Conservation (phyloP, 2,797 vertebrate species). For the Ctenosaura bakeri region DNA sequence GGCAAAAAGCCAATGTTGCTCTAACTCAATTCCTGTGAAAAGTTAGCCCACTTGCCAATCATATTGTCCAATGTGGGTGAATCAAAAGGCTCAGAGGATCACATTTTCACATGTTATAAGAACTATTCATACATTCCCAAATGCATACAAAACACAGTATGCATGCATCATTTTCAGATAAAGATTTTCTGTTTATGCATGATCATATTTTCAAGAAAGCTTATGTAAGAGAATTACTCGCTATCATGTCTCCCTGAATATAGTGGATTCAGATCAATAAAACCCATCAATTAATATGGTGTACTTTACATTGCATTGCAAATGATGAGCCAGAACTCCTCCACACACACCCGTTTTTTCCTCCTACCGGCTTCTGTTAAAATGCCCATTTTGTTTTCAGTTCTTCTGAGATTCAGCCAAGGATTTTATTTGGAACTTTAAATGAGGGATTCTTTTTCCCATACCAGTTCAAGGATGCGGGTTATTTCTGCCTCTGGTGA, state of each 20-base stretch:
- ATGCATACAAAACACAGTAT: slow-evolving; percentile 32
- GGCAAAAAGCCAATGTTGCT: slow-evolving; percentile 49
- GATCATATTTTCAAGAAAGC: not conserved
- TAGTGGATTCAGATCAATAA: slow-evolving; percentile 39
- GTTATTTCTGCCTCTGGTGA: slow-evolving; percentile 7
- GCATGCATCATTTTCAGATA: slow-evolving; percentile 19
- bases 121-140: not conserved
- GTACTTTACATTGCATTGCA: slow-evolving; percentile 15
- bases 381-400: fast-evolving
- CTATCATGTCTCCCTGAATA: slow-evolving; percentile 12
- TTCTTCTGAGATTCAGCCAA: slow-evolving; percentile 20
- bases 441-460: not conserved
- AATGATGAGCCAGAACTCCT: not conserved
- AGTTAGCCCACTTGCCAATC: slow-evolving; percentile 47
- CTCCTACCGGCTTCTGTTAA: not conserved
- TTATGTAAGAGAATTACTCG: slow-evolving; percentile 26
- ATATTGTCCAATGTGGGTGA: slow-evolving; percentile 25
- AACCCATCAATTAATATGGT: slow-evolving; percentile 11
- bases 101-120: slow-evolving; percentile 16
- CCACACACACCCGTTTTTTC: slow-evolving; percentile 19
- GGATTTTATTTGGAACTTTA: not conserved
- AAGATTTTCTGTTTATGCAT: not conserved
- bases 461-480: not conserved
- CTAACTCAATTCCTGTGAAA: slow-evolving; percentile 57
- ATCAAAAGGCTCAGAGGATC: slow-evolving; percentile 35